Evolutionary conservation across 1,140 invertebrate species (phyloP).

Genomic region (Apis dorsata): DNA sequence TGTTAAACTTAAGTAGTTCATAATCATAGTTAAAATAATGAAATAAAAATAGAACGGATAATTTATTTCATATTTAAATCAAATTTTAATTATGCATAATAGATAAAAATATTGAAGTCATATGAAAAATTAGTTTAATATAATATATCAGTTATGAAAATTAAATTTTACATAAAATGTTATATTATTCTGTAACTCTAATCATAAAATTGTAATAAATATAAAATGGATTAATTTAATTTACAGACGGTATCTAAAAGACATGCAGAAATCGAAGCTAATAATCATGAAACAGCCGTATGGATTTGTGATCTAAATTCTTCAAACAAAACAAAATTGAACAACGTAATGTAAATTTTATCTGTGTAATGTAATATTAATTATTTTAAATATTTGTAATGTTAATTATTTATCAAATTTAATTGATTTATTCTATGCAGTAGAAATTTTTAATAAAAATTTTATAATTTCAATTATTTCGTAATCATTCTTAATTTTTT

Average conservation of each 20-base stretch:
- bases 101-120: too few relatives aligned
- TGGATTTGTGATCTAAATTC: conserved; percentile 74
- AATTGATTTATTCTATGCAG: background rate
- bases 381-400: conserved; percentile 57
- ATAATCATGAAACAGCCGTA: conserved; percentile 39
- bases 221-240: conserved; percentile 15
- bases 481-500: background rate
- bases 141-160: too few relatives aligned
- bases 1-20: too few relatives aligned
- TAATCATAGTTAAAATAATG: too few relatives aligned
- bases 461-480: background rate
- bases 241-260: conserved; percentile 74
- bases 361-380: background rate
- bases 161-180: background rate
- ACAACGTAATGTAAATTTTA: conserved; percentile 67
- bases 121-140: too few relatives aligned
- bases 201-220: background rate
- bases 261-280: conserved; percentile 75
- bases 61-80: too few relatives aligned
- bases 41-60: too few relatives aligned
- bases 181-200: background rate
- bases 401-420: background rate
- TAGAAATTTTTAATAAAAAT: background rate
- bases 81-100: too few relatives aligned
- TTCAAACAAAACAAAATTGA: conserved; percentile 73